Conservation (phyloP, 1,140 invertebrate species). For the Drosophila auraria region DNA sequence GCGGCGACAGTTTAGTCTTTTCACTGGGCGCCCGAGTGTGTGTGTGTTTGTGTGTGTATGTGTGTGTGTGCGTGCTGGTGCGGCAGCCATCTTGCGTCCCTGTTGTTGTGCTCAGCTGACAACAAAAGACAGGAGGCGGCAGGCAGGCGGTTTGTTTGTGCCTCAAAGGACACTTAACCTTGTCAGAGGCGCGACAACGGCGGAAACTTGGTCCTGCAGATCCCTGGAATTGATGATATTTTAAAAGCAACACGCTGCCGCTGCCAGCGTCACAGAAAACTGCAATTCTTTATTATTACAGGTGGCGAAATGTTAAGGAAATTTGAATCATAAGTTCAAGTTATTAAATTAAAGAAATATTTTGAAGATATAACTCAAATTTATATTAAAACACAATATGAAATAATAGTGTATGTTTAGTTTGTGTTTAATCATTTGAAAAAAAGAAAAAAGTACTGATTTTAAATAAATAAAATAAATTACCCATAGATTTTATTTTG, state of each 20-base stretch:
- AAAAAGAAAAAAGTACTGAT: no score
- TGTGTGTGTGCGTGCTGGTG: neutral
- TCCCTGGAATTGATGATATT: slow-evolving; percentile 36
- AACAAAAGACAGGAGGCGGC: slow-evolving; percentile 52
- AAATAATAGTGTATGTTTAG: no score
- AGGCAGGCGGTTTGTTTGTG: slow-evolving; percentile 40
- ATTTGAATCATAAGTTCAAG: neutral
- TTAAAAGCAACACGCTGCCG: slow-evolving; percentile 14
- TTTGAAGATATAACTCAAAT: neutral
- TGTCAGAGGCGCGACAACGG: slow-evolving; percentile 40
- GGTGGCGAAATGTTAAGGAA: neutral
- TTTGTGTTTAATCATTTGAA: no score
- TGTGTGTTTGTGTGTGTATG: slow-evolving; percentile 4
- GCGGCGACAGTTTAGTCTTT: slow-evolving; percentile 54
- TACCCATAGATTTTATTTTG: no score
- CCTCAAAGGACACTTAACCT: slow-evolving; percentile 60
- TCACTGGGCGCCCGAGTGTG: neutral
- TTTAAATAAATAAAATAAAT: no score
- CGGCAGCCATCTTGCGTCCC: slow-evolving; percentile 44
- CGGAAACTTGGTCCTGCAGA: slow-evolving; percentile 25
- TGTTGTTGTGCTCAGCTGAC: slow-evolving; percentile 50
- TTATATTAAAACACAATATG: no score
- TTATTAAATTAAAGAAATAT: neutral
- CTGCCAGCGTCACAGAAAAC: neutral
- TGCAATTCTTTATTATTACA: neutral